Percentiles rank a stretch among this genome's conserved stretches.
Conservation (phyloP, 2,888 invertebrate species). For the Andrena marginata region DNA sequence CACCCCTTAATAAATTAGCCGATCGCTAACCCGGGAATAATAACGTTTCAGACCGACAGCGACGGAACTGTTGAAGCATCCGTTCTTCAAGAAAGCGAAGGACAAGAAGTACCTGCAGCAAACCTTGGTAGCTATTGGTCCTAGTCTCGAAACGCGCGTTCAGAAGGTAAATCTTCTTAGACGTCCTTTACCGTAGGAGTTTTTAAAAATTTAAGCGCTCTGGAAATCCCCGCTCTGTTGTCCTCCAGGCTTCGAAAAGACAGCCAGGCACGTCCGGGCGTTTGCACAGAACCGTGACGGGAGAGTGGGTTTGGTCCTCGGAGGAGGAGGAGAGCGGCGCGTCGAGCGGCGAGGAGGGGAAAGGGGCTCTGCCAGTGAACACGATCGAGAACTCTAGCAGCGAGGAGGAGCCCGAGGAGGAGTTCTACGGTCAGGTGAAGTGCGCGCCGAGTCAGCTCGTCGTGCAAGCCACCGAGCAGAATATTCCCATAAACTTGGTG, state of each 20-base stretch:
- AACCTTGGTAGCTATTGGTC: constrained; percentile 93
- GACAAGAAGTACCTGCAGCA: constrained; percentile 95
- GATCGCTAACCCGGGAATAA: not conserved
- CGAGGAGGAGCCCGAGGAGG: constrained; percentile 84
- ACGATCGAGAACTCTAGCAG: constrained; percentile 85
- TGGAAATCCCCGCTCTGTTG: constrained; percentile 30
- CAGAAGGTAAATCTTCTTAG: constrained; percentile 90
- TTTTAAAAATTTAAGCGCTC: not conserved
- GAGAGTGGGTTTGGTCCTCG: constrained; percentile 99
- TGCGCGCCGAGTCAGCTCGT: constrained; percentile 77
- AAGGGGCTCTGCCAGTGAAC: constrained; percentile 84
- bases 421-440: constrained; percentile 81
- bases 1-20: no score
- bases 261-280: constrained; percentile 92
- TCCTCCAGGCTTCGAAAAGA: constrained; percentile 88
- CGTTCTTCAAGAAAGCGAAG: constrained; percentile 99
- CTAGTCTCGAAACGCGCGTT: constrained; percentile 95
- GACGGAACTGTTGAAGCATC: constrained; percentile 97
- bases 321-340: constrained; percentile 93
- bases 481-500: constrained; percentile 91
- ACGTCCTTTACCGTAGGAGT: not conserved
- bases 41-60: constrained; percentile 91
- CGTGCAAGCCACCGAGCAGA: constrained; percentile 78
- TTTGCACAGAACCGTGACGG: constrained; percentile 96
- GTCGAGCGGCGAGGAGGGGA: constrained; percentile 86